Evolutionary conservation across 2,888 invertebrate genomes (phyloP).

Genomic region (Dolichopus griseipennis): DNA sequence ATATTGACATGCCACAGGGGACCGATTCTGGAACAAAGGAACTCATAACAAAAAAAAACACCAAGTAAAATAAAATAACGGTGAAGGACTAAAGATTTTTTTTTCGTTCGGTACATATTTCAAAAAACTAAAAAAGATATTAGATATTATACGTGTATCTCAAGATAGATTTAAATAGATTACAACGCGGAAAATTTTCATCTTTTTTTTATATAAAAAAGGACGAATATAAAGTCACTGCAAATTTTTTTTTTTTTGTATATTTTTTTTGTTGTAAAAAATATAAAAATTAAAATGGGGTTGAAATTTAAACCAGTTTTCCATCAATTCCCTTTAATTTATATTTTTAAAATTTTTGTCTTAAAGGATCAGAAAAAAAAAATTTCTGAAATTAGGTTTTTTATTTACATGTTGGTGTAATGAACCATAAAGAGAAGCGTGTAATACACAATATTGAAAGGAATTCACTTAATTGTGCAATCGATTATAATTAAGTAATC

Average conservation of each 20-base stretch:
- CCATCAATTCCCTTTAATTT: background rate
- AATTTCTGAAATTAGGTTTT: background rate
- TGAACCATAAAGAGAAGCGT: background rate
- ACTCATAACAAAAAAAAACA: background rate
- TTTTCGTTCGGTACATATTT: no score
- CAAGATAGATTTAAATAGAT: background rate
- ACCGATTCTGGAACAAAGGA: slow-evolving; percentile 34
- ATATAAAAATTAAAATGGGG: background rate
- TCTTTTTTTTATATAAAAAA: background rate
- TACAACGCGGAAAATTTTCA: background rate
- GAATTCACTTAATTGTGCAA: background rate
- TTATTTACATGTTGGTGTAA: slow-evolving; percentile 3
- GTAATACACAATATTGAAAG: background rate
- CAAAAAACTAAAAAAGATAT: background rate
- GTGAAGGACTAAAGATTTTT: slow-evolving; percentile 2
- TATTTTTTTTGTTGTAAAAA: background rate
- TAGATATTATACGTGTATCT: background rate
- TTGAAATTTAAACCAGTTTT: background rate
- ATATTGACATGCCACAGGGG: slow-evolving; percentile 44
- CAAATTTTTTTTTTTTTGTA: no score
- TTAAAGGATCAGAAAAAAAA: background rate
- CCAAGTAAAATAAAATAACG: slow-evolving; percentile 9
- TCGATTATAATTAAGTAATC: no score
- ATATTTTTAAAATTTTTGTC: background rate
- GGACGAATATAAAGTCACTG: background rate